Percentiles rank a stretch among this genome's conserved stretches.
phyloP scores from a whole-genome alignment of 2,888 invertebrate species.

The Escarpia spicata region DNA sequence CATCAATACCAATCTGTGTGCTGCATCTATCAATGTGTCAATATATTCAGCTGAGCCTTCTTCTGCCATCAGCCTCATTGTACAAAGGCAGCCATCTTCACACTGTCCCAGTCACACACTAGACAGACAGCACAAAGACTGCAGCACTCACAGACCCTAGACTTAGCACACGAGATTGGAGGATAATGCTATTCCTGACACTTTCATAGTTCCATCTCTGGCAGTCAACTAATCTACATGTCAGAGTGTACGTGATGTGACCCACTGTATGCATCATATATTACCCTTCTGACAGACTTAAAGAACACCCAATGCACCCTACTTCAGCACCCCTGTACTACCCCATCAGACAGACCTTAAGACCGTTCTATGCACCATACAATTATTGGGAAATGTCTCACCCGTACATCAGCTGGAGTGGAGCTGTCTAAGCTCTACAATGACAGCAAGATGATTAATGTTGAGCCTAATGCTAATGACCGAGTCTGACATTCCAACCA shows the following conservation, averaged over 20 bases:
- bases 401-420: too few species aligned
- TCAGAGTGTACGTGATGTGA: neutral
- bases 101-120: neutral
- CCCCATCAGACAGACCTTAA: too few species aligned
- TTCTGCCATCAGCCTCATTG: neutral
- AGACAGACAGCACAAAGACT: neutral
- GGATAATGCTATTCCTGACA: neutral
- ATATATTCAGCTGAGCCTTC: neutral
- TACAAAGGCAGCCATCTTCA: neutral
- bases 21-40: neutral
- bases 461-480: too few species aligned
- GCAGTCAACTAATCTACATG: neutral
- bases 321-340: too few species aligned
- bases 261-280: too few species aligned
- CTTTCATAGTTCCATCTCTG: neutral
- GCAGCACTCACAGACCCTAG: neutral
- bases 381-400: too few species aligned
- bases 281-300: too few species aligned
- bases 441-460: too few species aligned
- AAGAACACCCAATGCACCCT: too few species aligned
- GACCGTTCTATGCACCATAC: too few species aligned
- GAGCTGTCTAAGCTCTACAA: too few species aligned
- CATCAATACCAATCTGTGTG: neutral
- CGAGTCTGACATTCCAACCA: too few species aligned
- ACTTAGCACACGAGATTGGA: neutral